Evolutionary conservation across 2,888 invertebrate species (phyloP).

Genomic region (Volucella inflata): DNA sequence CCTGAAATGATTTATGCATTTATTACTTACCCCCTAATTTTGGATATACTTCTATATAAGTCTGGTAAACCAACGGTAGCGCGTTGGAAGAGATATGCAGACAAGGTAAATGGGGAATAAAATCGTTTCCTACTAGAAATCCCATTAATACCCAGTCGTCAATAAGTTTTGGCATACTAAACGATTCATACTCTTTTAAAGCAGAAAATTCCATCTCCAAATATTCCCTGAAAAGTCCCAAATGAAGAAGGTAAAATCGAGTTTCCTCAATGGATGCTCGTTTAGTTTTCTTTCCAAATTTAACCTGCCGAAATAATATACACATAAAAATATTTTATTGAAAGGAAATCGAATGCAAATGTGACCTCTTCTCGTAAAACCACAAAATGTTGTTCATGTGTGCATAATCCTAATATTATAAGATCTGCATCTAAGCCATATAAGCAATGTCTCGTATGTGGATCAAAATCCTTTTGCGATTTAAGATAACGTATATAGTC

Average conservation of each 20-base stretch:
- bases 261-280: conserved; percentile 93
- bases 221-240: conserved; percentile 96
- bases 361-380: conserved; percentile 95
- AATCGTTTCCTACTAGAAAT: conserved; percentile 98
- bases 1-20: not conserved
- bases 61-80: conserved; percentile 92
- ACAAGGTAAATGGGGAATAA: conserved; percentile 97
- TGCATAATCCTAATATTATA: conserved; percentile 97
- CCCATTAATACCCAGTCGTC: conserved; percentile 99
- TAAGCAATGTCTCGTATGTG: conserved; percentile 96
- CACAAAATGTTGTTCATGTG: conserved; percentile 98
- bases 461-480: conserved; percentile 92
- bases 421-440: conserved; percentile 99
- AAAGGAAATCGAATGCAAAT: conserved; percentile 1
- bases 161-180: conserved; percentile 95
- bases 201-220: conserved; percentile 94
- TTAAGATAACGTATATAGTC: conserved; percentile 97
- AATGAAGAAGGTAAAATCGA: conserved; percentile 95
- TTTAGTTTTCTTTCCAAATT: conserved; percentile 89
- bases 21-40: conserved; percentile 89
- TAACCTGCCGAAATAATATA: conserved; percentile 85
- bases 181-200: conserved; percentile 86
- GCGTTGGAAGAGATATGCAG: conserved; percentile 97
- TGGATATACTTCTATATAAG: conserved; percentile 94
- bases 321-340: not conserved